Percentiles rank a stretch among this genome's conserved stretches.
Evolutionary conservation across 2,113 vertebrate genomes (phyloP).

Genomic region (Stomatorhinus ivindoensis): DNA sequence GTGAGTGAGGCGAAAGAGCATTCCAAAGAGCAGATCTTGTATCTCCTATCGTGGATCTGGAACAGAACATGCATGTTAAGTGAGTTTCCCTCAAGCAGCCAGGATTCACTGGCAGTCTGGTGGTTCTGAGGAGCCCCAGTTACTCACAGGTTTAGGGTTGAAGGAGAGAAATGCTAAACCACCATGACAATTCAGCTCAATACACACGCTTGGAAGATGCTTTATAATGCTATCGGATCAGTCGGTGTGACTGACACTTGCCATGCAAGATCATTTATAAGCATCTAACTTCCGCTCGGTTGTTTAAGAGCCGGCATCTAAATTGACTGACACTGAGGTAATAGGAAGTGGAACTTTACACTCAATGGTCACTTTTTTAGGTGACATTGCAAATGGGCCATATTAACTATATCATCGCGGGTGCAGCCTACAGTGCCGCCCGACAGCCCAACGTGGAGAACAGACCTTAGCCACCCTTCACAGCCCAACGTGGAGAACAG

Average conservation of each 20-base stretch:
- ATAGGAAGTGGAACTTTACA: background rate
- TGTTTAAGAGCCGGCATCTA: background rate
- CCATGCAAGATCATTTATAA: background rate
- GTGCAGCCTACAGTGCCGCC: too few relatives aligned
- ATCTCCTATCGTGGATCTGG: background rate
- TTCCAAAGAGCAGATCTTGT: background rate
- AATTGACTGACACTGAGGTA: background rate
- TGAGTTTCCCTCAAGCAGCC: background rate
- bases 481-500: too few relatives aligned
- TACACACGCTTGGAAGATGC: background rate
- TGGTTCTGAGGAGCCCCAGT: background rate
- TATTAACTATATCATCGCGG: too few relatives aligned
- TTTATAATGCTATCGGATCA: background rate
- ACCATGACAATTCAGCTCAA: background rate
- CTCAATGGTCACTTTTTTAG: background rate
- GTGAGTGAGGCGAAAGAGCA: background rate
- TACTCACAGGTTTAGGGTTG: background rate
- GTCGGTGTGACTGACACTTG: background rate
- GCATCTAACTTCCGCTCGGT: background rate
- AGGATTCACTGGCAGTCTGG: background rate
- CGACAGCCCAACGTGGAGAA: too few relatives aligned
- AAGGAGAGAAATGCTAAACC: background rate
- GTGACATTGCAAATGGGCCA: too few relatives aligned
- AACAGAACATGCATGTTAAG: background rate
- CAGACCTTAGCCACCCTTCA: too few relatives aligned